These are phyloP conservation scores for Pyralis farinalis DNA, from an alignment of 2,888 invertebrate species.

Conservation along the genomic window DNA sequence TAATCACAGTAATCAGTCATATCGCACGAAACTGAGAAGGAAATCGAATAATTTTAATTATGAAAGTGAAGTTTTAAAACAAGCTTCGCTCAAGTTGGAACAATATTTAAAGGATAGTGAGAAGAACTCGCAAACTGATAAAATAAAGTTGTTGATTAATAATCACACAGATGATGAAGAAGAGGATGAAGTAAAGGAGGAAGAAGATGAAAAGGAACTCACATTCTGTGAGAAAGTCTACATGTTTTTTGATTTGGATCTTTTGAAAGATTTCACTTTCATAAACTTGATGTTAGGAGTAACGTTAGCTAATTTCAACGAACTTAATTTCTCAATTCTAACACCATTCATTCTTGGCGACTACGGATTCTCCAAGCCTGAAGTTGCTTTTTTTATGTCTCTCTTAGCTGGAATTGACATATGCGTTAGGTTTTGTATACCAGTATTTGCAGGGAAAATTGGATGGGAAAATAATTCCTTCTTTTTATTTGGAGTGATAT, in stretches of 20 bases:
- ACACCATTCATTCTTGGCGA: conserved; percentile 88
- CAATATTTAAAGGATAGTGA: conserved; percentile 69
- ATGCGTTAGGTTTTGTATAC: conserved; percentile 83
- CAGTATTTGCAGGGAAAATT: conserved; percentile 85
- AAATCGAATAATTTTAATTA: conserved; percentile 81
- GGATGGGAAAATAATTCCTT: conserved; percentile 87
- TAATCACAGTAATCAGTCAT: conserved; percentile 69
- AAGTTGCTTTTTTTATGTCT: conserved; percentile 86
- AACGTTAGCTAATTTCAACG: conserved; percentile 86
- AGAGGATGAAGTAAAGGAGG: conserved; percentile 44
- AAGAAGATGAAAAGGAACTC: conserved; percentile 40
- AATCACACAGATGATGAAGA: conserved; percentile 51
- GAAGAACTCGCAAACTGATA: conserved; percentile 37
- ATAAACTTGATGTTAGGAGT: conserved; percentile 86
- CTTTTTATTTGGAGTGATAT: conserved; percentile 84
- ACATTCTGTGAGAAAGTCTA: conserved; percentile 79
- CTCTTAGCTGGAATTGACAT: conserved; percentile 85
- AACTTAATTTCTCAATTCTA: conserved; percentile 86
- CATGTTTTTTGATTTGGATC: conserved; percentile 85
- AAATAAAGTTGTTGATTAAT: conserved; percentile 52
- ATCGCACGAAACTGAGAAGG: conserved; percentile 48
- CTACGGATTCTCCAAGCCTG: conserved; percentile 79
- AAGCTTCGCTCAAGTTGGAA: conserved; percentile 76
- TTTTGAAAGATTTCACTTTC: conserved; percentile 85
- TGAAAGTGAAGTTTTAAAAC: conserved; percentile 81